Evolutionary conservation across 2,888 invertebrate species (phyloP), one percentile per base, ranked within the genome.

Genomic region (Drosophila koepferae): DNA sequence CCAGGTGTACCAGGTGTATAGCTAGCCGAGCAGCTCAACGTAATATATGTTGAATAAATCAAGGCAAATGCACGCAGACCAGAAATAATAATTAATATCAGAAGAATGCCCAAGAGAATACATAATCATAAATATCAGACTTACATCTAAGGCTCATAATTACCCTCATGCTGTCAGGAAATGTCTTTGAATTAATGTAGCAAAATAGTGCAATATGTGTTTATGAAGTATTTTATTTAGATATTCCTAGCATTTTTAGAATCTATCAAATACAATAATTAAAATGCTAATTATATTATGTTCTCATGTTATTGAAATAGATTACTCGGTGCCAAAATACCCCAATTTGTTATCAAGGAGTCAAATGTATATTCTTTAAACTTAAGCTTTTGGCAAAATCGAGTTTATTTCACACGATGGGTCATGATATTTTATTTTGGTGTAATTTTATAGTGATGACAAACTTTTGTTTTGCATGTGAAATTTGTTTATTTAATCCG

Each of bases 1-100:
- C 63, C 80, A 71, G 80, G 69, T 78, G 71, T 51, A 63, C 63
- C 80, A 71, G 79, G 69, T 78, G 71, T 40, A 55, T n/a, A 40
- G 18, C 46, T 20, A 48, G 54, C 23, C 63, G 36, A 48, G 38
- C 49, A 38, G 63, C 63, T 48, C 51, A 53, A 38, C 41, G 36
- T 48, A 44, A 23, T 41, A 58, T 49, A 40, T 61, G 44, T 14
- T 16, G 34, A 61, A 44, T 76, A 20, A 34, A 18, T 36, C 7
- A 40, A 12, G n/a, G 41, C 34, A 31, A 10, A 5, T 10, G 18
- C 51, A 38, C 23, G 2, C 20, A 5, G 8, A 23, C 46, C 46
- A n/a, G 3, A 48, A 14, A n/a, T 1, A 48, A 18, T 28, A 48
- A 48, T 40, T 18, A 48, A 14, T 48, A 28, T 31, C 9, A 14